These are phyloP conservation scores for Frieseomelitta varia DNA, from an alignment of 1,140 invertebrate species.

Conservation along the genomic window DNA sequence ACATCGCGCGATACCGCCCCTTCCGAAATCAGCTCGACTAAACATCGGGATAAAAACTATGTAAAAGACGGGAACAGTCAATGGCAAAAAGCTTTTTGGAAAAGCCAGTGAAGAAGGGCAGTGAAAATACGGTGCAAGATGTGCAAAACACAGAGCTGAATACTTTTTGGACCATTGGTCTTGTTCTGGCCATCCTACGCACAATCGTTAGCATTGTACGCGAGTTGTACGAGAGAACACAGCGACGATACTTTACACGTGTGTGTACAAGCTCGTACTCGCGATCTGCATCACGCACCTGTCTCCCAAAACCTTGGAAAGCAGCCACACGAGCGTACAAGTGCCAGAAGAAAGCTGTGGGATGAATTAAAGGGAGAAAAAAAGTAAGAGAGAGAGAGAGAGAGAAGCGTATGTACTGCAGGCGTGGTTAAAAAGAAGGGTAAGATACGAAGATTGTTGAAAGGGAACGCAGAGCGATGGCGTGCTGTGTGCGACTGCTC, in stretches of 20 bases:
- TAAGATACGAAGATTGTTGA: not conserved
- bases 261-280: slow-evolving; percentile 18
- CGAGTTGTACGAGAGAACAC: slow-evolving; percentile 59
- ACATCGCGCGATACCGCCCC: not conserved
- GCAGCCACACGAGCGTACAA: not conserved
- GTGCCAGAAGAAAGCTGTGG: not conserved
- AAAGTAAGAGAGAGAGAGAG: not conserved
- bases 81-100: not conserved
- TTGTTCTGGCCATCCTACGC: not conserved
- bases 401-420: slow-evolving; percentile 21
- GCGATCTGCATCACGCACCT: not conserved
- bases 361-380: not conserved
- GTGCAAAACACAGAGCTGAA: fast-evolving
- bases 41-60: not conserved
- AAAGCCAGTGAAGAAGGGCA: no score
- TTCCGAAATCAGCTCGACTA: not conserved
- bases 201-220: slow-evolving; percentile 5
- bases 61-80: not conserved
- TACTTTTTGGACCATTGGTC: not conserved
- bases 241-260: slow-evolving; percentile 68
- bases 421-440: slow-evolving; percentile 15
- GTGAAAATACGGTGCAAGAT: no score
- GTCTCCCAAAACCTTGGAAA: slow-evolving; percentile 7
- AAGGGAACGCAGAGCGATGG: not conserved
- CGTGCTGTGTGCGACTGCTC: not conserved